Conservation (phyloP, 2,797 vertebrate genomes). For the Rhinoraja longicauda region DNA sequence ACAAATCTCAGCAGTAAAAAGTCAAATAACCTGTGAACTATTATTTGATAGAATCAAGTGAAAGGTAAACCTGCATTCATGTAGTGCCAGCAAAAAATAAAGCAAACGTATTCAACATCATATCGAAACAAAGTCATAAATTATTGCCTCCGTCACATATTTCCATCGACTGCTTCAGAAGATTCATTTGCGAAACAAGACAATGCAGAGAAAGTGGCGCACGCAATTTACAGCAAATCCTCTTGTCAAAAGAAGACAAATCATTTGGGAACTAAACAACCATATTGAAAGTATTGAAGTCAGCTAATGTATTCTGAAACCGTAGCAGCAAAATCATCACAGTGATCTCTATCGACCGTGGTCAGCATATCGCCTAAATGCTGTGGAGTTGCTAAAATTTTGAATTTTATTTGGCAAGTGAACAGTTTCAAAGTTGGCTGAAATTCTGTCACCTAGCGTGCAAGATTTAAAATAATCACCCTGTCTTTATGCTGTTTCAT, state of each 20-base stretch:
- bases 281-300: neutral
- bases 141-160: neutral
- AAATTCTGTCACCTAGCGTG: too few species aligned
- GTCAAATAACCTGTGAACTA: neutral
- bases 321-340: neutral
- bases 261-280: neutral
- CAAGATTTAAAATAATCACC: too few species aligned
- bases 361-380: too few species aligned
- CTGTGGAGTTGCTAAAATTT: too few species aligned
- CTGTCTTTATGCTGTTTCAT: too few species aligned
- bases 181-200: neutral
- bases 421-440: too few species aligned
- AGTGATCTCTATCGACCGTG: neutral
- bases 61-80: too few species aligned
- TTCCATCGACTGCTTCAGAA: neutral
- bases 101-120: neutral
- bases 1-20: conserved; percentile 13
- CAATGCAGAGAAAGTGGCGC: neutral
- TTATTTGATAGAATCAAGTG: neutral
- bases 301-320: neutral
- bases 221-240: neutral
- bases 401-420: too few species aligned
- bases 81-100: too few species aligned
- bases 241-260: neutral
- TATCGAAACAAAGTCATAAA: neutral